These are phyloP conservation scores for Zapornia atra DNA, from an alignment of 2,113 vertebrate species.

Conservation along the genomic window DNA sequence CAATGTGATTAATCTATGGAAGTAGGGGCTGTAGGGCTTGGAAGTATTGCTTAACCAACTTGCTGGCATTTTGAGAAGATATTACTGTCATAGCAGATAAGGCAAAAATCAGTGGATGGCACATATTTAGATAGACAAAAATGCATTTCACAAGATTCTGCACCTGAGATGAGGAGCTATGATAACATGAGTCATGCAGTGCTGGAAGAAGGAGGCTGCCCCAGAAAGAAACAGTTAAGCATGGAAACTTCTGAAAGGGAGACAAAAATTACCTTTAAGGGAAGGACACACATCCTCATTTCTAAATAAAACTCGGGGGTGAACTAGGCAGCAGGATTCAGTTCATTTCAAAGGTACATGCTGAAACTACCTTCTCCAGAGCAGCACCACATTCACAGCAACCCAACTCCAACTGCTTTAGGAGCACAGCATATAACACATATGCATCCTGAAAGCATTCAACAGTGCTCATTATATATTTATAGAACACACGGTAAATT, in stretches of 20 bases:
- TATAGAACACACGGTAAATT: background rate
- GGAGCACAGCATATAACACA: background rate
- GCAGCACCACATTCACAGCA: background rate
- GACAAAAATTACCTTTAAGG: background rate
- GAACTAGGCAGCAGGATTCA: background rate
- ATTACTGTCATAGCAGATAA: slow-evolving; percentile 31
- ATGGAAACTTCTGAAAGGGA: slow-evolving; percentile 39
- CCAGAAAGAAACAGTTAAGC: slow-evolving; percentile 25
- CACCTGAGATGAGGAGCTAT: slow-evolving; percentile 32
- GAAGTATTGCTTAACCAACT: slow-evolving; percentile 34
- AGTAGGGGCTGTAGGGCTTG: background rate
- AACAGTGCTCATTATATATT: background rate
- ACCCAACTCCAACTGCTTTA: background rate
- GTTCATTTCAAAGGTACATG: background rate
- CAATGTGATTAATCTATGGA: slow-evolving; percentile 1
- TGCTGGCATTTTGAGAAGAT: slow-evolving; percentile 15
- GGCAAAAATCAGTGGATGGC: slow-evolving; percentile 53
- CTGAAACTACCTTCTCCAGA: background rate
- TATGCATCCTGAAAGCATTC: background rate
- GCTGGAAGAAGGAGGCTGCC: slow-evolving; percentile 21
- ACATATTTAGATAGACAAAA: slow-evolving; percentile 35
- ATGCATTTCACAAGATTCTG: slow-evolving; percentile 45
- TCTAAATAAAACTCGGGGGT: background rate
- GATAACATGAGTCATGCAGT: slow-evolving; percentile 40
- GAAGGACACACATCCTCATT: background rate